phyloP scores from a whole-genome alignment of 2,888 invertebrate genomes.

The Noctua comes region DNA sequence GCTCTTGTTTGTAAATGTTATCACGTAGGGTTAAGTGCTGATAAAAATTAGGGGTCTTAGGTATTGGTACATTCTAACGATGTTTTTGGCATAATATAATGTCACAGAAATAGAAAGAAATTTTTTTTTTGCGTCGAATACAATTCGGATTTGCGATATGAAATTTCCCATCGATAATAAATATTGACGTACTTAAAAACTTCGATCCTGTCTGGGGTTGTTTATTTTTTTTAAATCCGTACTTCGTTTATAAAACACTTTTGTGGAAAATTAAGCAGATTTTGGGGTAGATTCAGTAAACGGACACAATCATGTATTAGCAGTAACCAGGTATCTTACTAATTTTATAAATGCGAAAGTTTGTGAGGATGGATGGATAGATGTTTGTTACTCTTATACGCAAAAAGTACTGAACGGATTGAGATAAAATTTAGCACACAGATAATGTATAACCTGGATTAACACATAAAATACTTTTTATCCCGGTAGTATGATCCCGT shows the following conservation, averaged over 20 bases:
- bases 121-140: neutral
- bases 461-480: no score
- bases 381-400: no score
- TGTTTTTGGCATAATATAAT: neutral
- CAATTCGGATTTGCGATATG: neutral
- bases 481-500: no score
- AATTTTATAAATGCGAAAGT: no score
- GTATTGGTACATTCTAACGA: neutral
- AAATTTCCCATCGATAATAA: neutral
- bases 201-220: neutral
- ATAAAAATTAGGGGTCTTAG: neutral
- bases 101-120: neutral
- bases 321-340: neutral
- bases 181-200: neutral
- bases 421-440: no score
- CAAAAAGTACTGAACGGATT: no score
- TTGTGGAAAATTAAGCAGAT: neutral
- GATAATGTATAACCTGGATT: no score
- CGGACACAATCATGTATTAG: neutral
- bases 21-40: neutral
- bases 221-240: neutral
- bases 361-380: no score
- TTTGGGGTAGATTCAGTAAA: neutral
- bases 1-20: slow-evolving; percentile 21
- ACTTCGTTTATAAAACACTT: neutral